Percentiles rank a stretch among this genome's conserved stretches.
Evolutionary conservation across 2,888 invertebrate genomes (phyloP).

Genomic region (Mythimna albipuncta): DNA sequence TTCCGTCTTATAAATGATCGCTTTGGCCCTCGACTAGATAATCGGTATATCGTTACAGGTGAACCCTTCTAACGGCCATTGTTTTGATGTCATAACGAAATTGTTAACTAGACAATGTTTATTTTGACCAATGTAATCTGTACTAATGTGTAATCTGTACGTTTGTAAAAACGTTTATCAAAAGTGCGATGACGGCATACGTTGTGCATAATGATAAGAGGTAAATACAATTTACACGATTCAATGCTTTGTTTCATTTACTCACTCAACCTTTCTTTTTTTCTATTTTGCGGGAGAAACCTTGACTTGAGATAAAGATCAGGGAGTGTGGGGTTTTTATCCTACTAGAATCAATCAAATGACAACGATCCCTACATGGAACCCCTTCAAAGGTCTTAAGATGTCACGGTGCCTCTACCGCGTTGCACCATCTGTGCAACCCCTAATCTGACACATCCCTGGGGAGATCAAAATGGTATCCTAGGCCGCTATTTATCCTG

Average conservation of each 20-base stretch:
- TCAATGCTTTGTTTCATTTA: constrained; percentile 80
- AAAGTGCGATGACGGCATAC: constrained; percentile 84
- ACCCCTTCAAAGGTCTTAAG: no score
- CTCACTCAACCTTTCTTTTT: constrained; percentile 3
- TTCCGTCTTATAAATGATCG: constrained; percentile 76
- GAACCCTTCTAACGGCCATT: constrained; percentile 62
- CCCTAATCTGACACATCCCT: no score
- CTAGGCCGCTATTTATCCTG: no score
- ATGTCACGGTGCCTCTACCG: no score
- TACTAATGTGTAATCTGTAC: constrained; percentile 83
- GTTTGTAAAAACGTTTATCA: constrained; percentile 89
- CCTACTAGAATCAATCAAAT: no score
- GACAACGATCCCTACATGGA: no score
- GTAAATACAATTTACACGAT: constrained; percentile 91
- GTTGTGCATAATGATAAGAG: constrained; percentile 88
- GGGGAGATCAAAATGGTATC: no score
- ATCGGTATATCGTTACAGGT: constrained; percentile 64
- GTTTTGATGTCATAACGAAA: constrained; percentile 65
- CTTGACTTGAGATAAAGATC: neutral
- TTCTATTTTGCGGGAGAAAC: neutral
- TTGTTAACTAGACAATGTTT: constrained; percentile 84
- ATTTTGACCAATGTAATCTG: constrained; percentile 90
- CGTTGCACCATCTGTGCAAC: no score
- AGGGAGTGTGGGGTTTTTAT: no score
- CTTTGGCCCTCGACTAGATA: constrained; percentile 72